Base-by-base conservation (phyloP, 2,888 invertebrate species). In the Oscheius sp. region DNA sequence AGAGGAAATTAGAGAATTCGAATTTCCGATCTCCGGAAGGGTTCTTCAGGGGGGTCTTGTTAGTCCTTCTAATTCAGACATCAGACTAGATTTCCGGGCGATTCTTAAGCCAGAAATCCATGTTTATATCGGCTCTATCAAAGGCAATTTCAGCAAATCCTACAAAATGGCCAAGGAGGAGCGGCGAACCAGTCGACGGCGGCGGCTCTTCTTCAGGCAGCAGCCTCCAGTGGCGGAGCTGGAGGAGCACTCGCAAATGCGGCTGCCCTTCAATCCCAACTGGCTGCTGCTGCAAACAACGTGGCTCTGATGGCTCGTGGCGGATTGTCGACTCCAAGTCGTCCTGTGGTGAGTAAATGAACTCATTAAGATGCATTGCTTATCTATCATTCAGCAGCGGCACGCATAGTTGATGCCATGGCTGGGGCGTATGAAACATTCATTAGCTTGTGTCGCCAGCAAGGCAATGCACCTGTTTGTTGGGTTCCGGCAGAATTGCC, bases 311-410 rank as follows among this genome's bases (percentile, higher is more conserved):
- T 68, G 6, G n/a, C n/a, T n/a, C 45, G 68, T 20, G 20, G 66
- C 27, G 46, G 33, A 3, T 23, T 66, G 55, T 33, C 53, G 8
- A 39, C 66, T 33, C 50, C 65, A 4, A 34, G n/a, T 17, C 34
- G 58, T 25, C 8, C n/a, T 17, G 33, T 10, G 46, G 33, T 45
- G 29, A 46, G 63, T 63, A 10, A 45, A n/a, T 25, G 45, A 31
- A n/a, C 12, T 58, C 42, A 42, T 39, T 37, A 39, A 17, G 17
- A 52, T 65, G 52, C 53, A 65, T 61, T 61, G 65, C 65, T 50
- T 39, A 65, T 65, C 65, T 65, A 65, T 65, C 65, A 65, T 65
- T 65, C 65, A 65, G 27, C 48, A 65, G 50, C 52, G 61, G 61
- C 61, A 45, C 61, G 61, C 65, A 52, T 65, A 50, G 50, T 27